Conservation (phyloP, 2,797 vertebrate species). For the Myripristis murdjan region DNA sequence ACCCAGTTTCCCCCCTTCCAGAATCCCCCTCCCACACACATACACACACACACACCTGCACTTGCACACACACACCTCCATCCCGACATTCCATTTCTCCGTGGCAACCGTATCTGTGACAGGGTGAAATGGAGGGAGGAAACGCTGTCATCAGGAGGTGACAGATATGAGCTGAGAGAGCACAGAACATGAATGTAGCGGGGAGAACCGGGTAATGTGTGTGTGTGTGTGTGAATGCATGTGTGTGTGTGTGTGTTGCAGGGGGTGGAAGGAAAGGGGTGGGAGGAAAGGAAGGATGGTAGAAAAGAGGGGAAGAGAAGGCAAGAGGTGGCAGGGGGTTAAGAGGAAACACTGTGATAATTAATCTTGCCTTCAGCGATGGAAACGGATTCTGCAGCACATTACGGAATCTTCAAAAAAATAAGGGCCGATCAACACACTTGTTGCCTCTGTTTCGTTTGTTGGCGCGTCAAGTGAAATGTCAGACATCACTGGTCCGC, state of each 20-base stretch:
- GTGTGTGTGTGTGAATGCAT: no score
- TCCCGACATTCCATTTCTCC: conserved; percentile 18
- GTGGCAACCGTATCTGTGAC: conserved; percentile 27
- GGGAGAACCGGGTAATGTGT: not conserved
- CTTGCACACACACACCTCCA: not conserved
- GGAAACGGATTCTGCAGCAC: no score
- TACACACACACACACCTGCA: not conserved
- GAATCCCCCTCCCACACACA: no score
- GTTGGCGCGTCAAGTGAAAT: no score
- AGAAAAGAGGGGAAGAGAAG: not conserved
- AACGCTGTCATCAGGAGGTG: conserved; percentile 40
- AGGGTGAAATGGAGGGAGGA: conserved; percentile 28
- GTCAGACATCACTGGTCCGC: no score
- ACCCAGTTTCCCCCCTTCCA: conserved; percentile 40
- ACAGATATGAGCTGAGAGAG: conserved; percentile 42
- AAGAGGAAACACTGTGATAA: not conserved
- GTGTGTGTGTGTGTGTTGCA: no score
- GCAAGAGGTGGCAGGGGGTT: not conserved
- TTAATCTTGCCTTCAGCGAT: not conserved
- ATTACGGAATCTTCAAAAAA: no score
- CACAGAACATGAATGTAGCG: not conserved
- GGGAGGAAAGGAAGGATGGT: not conserved
- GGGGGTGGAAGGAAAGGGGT: not conserved
- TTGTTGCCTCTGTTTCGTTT: no score
- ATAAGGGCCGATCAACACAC: no score